Base-by-base conservation (phyloP, 2,113 vertebrate species). In the Alectura lathami region DNA sequence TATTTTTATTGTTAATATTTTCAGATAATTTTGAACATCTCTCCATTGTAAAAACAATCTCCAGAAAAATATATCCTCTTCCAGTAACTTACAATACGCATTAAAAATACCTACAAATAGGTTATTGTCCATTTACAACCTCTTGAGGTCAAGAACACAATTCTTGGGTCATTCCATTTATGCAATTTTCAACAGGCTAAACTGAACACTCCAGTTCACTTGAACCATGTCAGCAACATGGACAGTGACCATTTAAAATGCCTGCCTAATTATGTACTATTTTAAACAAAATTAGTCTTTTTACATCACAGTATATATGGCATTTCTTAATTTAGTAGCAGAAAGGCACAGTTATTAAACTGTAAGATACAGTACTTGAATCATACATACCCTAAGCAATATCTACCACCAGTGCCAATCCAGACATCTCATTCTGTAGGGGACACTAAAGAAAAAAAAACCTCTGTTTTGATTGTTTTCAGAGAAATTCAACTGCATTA, bases 291-390 rank as follows among this genome's bases (percentile, higher is more conserved):
- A 89, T 89, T 81, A 94, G 82, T 96, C 85, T 94, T 94, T 95
- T 95, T 96, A 89, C 66, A 95, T 98, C 98, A 98, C 97, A 98
- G 98, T 98, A 97, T 94, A 96, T 91, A 97, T 98, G 97, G 98
- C 93, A 97, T 97, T 98, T 97, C 89, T 96, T 96, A 97, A 96
- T 92, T 97, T 90, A 97, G 94, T 95, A 98, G 98, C 97, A 96
- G 83, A 98, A 98, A 98, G 98, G 98, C 98, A 98, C 98, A 98
- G 94, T 97, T 96, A 97, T 97, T 91, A 98, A 98, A 94, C 96
- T 91, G 88, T 97, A 94, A 98, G 93, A 97, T 97, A 97, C 94
- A 98, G 97, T 98, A 98, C 98, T 96, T 97, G 97, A 97, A 97
- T 96, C 51, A 85, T 88, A 59, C 9, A 43, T 81, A 48, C 42